phyloP scores from a whole-genome alignment of 1,140 invertebrate species.

The Scylla paramamosain region DNA sequence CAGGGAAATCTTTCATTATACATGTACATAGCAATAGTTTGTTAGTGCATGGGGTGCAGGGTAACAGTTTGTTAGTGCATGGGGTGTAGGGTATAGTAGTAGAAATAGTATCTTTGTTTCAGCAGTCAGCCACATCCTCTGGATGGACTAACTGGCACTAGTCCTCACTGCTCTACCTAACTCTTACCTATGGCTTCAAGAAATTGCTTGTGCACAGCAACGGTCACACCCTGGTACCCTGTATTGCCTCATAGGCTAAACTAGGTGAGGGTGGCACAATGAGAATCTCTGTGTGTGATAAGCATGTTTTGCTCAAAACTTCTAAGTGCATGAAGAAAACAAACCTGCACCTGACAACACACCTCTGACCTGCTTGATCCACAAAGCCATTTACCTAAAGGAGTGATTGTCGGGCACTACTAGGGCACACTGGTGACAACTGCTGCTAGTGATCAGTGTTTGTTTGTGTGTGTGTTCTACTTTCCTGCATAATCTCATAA shows the following conservation, averaged over 20 bases:
- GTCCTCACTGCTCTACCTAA: background rate
- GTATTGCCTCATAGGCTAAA: background rate
- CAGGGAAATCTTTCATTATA: too few species aligned
- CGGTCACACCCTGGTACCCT: slow-evolving; percentile 7
- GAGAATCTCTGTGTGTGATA: too few species aligned
- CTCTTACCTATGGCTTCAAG: slow-evolving; percentile 11
- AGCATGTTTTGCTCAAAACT: background rate
- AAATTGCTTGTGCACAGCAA: slow-evolving; percentile 34
- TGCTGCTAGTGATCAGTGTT: background rate
- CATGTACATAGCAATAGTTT: too few species aligned
- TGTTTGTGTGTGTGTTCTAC: too few species aligned
- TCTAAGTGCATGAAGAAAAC: background rate
- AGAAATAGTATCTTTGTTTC: too few species aligned
- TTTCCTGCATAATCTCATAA: too few species aligned
- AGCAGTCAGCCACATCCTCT: too few species aligned
- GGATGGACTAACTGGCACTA: background rate
- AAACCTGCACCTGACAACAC: background rate
- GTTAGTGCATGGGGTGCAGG: too few species aligned
- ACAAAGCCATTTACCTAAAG: background rate
- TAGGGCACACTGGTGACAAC: background rate
- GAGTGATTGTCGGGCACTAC: background rate
- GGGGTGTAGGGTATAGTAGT: background rate
- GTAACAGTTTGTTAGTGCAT: too few species aligned
- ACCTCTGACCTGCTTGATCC: background rate
- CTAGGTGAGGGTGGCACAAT: too few species aligned